phyloP scores from a whole-genome alignment of 2,113 vertebrate species.

The Archilochus colubris region DNA sequence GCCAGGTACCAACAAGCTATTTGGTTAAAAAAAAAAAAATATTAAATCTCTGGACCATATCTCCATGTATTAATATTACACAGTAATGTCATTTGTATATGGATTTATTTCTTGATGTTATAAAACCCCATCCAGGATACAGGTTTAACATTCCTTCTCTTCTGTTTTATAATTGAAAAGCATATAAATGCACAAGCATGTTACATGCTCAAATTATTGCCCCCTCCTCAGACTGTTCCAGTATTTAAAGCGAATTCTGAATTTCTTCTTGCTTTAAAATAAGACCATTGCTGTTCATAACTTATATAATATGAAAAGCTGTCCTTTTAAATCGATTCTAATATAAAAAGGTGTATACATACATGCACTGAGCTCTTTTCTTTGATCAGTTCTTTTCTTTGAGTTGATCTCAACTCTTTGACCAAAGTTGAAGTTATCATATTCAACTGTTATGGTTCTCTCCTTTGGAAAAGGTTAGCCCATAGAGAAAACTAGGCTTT shows the following conservation, averaged over 20 bases:
- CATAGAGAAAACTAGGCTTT: neutral
- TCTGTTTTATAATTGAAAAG: neutral
- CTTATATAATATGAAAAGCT: neutral
- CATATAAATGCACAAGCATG: too few species aligned
- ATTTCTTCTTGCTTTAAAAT: slow-evolving; percentile 12
- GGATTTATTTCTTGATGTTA: neutral
- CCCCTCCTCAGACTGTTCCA: neutral
- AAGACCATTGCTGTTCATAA: neutral
- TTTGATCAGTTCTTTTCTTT: neutral
- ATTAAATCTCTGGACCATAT: neutral
- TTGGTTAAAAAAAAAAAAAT: neutral
- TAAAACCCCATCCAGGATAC: neutral
- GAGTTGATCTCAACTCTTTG: neutral
- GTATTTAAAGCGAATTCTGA: neutral
- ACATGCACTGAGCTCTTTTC: neutral
- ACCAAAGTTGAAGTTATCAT: neutral
- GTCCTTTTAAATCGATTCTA: neutral
- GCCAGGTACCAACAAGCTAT: neutral
- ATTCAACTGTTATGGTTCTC: neutral
- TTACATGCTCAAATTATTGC: neutral
- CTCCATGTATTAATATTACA: neutral
- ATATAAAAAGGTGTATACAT: neutral
- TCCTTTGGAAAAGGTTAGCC: neutral
- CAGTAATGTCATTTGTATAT: neutral
- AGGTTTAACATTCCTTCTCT: neutral